phyloP scores from a whole-genome alignment of 2,888 invertebrate species.

The Idaea straminata region DNA sequence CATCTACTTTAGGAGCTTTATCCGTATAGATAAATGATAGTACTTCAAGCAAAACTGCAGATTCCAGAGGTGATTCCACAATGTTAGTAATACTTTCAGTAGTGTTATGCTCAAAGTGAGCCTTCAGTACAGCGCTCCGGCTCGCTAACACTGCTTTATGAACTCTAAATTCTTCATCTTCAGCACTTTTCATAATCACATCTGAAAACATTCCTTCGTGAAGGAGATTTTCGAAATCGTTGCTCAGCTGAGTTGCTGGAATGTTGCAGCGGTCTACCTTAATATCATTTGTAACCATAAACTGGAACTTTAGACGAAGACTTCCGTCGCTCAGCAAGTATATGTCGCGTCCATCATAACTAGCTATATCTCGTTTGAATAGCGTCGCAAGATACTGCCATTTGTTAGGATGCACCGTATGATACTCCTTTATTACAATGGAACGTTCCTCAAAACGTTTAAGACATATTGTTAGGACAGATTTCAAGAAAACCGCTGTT shows the following conservation, averaged over 20 bases:
- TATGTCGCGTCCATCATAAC: slow-evolving; percentile 56
- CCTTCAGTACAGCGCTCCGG: slow-evolving; percentile 67
- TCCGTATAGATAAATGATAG: slow-evolving; percentile 49
- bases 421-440: slow-evolving; percentile 66
- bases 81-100: slow-evolving; percentile 63
- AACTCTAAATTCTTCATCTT: slow-evolving; percentile 61
- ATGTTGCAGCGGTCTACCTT: slow-evolving; percentile 54
- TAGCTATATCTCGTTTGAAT: slow-evolving; percentile 62
- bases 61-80: slow-evolving; percentile 63
- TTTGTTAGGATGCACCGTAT: slow-evolving; percentile 65
- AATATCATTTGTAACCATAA: slow-evolving; percentile 67
- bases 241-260: slow-evolving; percentile 60
- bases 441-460: slow-evolving; percentile 69
- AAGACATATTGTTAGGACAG: slow-evolving; percentile 61
- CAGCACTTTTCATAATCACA: slow-evolving; percentile 65
- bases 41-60: slow-evolving; percentile 41
- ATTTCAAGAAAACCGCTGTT: slow-evolving; percentile 62
- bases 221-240: slow-evolving; percentile 65
- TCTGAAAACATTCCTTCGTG: slow-evolving; percentile 66
- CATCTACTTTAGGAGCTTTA: slow-evolving; percentile 67
- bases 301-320: slow-evolving; percentile 64
- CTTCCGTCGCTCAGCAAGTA: slow-evolving; percentile 65
- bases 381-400: slow-evolving; percentile 71
- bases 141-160: slow-evolving; percentile 70
- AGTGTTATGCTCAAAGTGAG: slow-evolving; percentile 72